phyloP scores from a whole-genome alignment of 2,888 invertebrate genomes.

The Harpagoxenus sublaevis region DNA sequence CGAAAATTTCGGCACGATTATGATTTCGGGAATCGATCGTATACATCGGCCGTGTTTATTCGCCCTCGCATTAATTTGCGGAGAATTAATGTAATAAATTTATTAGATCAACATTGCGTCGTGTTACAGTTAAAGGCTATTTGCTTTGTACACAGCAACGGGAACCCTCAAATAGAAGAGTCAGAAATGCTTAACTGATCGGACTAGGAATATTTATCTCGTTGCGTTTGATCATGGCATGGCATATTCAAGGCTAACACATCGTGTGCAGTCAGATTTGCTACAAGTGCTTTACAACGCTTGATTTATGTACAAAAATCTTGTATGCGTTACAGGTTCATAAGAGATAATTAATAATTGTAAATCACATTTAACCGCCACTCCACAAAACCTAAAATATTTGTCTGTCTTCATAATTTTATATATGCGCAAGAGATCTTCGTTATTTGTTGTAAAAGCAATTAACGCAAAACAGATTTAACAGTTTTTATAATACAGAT shows the following conservation, averaged over 20 bases:
- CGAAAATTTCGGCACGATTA: background rate
- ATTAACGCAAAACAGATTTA: background rate
- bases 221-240: background rate
- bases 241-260: background rate
- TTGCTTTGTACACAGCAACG: slow-evolving; percentile 29
- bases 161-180: slow-evolving; percentile 35
- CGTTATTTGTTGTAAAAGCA: background rate
- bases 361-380: background rate
- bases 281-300: background rate
- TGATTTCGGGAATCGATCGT: slow-evolving; percentile 7
- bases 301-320: slow-evolving; percentile 5
- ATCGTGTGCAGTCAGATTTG: background rate
- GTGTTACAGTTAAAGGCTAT: slow-evolving; percentile 46
- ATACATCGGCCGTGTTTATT: slow-evolving; percentile 27
- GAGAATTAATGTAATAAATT: slow-evolving; percentile 41
- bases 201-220: slow-evolving; percentile 13
- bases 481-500: background rate
- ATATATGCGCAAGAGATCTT: background rate
- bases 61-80: slow-evolving; percentile 23
- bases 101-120: slow-evolving; percentile 39
- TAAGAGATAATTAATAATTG: background rate
- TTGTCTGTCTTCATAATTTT: background rate
- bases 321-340: background rate
- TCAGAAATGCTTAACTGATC: slow-evolving; percentile 29
- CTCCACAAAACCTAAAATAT: background rate